phyloP scores from a whole-genome alignment of 2,113 vertebrate genomes.

The Columba janthina region DNA sequence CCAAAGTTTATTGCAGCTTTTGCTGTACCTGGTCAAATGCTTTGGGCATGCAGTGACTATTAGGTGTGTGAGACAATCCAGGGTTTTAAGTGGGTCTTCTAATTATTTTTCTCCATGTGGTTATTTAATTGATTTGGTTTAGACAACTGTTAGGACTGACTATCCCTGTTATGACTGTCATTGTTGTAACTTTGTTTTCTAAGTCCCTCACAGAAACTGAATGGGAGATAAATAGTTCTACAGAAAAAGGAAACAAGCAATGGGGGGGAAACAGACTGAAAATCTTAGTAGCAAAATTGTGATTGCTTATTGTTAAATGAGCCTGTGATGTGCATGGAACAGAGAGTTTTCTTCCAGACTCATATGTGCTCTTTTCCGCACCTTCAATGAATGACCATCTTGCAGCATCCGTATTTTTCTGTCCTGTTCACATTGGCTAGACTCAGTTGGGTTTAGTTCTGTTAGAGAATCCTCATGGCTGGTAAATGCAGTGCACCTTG shows the following conservation, averaged over 20 bases:
- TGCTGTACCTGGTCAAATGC: not conserved
- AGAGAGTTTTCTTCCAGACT: not conserved
- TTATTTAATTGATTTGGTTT: not conserved
- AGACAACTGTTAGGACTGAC: not conserved
- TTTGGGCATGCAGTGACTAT: not conserved
- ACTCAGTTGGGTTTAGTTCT: not conserved
- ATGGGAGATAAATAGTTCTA: not conserved
- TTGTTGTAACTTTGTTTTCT: not conserved
- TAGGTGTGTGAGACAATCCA: not conserved
- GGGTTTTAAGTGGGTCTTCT: not conserved
- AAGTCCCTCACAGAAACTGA: not conserved
- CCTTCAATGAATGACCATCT: not conserved
- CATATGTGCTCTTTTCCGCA: fast-evolving
- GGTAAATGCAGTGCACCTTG: not conserved
- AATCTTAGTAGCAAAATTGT: not conserved
- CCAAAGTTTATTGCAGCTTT: not conserved
- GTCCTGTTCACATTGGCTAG: not conserved
- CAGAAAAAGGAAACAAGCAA: not conserved
- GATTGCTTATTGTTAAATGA: not conserved
- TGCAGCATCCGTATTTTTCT: not conserved
- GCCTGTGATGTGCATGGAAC: not conserved
- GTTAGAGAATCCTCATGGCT: not conserved
- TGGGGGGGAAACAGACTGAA: not conserved
- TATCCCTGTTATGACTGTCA: not conserved
- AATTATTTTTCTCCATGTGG: not conserved